phyloP scores from a whole-genome alignment of 2,888 invertebrate species.

The Plagodis pulveraria region DNA sequence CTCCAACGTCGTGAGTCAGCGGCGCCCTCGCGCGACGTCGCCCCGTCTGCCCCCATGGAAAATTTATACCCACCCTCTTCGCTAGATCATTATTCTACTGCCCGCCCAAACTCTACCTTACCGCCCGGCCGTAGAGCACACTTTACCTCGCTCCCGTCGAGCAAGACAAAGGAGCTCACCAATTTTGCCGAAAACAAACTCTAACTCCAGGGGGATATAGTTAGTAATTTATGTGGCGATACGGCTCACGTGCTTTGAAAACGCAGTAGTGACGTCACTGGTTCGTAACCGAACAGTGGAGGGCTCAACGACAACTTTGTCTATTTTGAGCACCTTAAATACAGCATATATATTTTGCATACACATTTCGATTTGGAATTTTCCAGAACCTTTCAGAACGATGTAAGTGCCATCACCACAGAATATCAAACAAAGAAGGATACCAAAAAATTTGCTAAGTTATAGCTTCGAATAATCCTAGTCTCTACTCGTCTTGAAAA shows the following conservation, averaged over 20 bases:
- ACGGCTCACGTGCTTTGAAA: slow-evolving; percentile 76
- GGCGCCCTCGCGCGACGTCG: slow-evolving; percentile 83
- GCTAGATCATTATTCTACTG: slow-evolving; percentile 72
- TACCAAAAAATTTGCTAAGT: slow-evolving; percentile 16
- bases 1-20: slow-evolving; percentile 78
- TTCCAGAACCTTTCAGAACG: too few species aligned
- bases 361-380: too few species aligned
- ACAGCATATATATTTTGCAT: too few species aligned
- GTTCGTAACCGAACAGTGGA: slow-evolving; percentile 52
- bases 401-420: neutral
- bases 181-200: slow-evolving; percentile 81
- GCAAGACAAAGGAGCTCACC: slow-evolving; percentile 79
- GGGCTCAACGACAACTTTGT: slow-evolving; percentile 30
- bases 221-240: slow-evolving; percentile 77
- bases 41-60: slow-evolving; percentile 84
- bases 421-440: slow-evolving; percentile 1
- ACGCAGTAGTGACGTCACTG: slow-evolving; percentile 74
- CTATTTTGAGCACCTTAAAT: too few species aligned
- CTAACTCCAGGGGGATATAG: slow-evolving; percentile 81
- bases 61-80: slow-evolving; percentile 83
- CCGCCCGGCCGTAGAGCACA: slow-evolving; percentile 53
- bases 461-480: slow-evolving; percentile 23
- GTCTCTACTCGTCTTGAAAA: slow-evolving; percentile 25
- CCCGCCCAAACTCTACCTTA: slow-evolving; percentile 60
- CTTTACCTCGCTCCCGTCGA: slow-evolving; percentile 46